Conservation (phyloP, 2,888 invertebrate species). For the Drosophila yooni region DNA sequence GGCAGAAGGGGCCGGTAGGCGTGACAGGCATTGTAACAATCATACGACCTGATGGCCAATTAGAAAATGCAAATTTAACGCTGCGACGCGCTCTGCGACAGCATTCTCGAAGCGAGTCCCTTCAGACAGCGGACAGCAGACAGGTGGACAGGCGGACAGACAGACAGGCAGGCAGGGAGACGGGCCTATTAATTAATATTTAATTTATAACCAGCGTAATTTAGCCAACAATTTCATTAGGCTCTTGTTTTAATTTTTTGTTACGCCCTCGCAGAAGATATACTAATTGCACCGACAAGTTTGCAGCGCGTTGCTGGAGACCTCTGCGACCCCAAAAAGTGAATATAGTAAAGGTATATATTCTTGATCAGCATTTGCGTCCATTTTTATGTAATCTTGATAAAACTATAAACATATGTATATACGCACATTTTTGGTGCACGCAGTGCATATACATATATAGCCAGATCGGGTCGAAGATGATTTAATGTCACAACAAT, state of each 20-base stretch:
- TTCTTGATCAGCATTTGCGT: neutral
- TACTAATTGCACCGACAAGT: neutral
- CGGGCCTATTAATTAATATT: slow-evolving; percentile 76
- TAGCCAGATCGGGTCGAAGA: neutral
- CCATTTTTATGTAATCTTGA: neutral
- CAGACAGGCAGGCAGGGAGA: slow-evolving; percentile 1
- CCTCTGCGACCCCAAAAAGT: neutral
- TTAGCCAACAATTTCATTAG: slow-evolving; percentile 54
- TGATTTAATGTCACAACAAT: neutral
- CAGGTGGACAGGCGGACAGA: neutral
- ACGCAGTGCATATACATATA: neutral
- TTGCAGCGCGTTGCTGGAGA: neutral
- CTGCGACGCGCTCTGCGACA: slow-evolving; percentile 4
- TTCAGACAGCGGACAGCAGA: slow-evolving; percentile 9
- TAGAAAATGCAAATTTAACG: slow-evolving; percentile 70
- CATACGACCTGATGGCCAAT: slow-evolving; percentile 68
- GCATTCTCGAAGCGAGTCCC: slow-evolving; percentile 24
- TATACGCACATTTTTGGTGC: neutral
- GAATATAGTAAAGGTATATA: neutral
- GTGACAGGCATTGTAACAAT: slow-evolving; percentile 50
- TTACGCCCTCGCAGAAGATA: neutral
- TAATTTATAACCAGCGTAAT: slow-evolving; percentile 67
- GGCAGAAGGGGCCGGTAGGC: neutral
- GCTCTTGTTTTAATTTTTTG: slow-evolving; percentile 5
- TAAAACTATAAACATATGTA: too few species aligned